These are phyloP conservation scores for Epinotia bilunana DNA, from an alignment of 2,888 invertebrate genomes.

Conservation along the genomic window DNA sequence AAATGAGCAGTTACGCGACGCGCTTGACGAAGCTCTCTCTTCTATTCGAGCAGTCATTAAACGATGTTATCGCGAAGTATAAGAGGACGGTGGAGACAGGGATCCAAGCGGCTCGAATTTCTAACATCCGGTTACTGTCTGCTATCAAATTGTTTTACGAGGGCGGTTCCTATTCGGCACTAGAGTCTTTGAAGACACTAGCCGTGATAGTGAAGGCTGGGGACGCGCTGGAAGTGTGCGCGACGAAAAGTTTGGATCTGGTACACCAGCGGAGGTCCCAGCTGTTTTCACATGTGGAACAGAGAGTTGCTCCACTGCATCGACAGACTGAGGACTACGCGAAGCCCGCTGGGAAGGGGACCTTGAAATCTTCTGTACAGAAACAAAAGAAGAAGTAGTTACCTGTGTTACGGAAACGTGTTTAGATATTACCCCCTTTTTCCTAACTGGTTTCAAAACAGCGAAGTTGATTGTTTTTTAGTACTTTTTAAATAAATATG, in stretches of 20 bases:
- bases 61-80: constrained; percentile 54
- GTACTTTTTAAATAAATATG: neutral
- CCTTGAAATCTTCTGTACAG: neutral
- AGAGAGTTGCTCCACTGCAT: constrained; percentile 3
- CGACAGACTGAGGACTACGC: neutral
- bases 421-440: neutral
- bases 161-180: constrained; percentile 65
- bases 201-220: constrained; percentile 58
- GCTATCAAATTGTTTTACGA: constrained; percentile 65
- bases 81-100: constrained; percentile 59
- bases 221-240: constrained; percentile 66
- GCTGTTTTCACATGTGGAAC: constrained; percentile 50
- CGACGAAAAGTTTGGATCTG: constrained; percentile 55
- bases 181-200: constrained; percentile 63
- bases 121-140: constrained; percentile 67
- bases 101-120: constrained; percentile 70
- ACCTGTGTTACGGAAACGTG: neutral
- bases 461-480: neutral
- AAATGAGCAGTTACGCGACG: constrained; percentile 67
- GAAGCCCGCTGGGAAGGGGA: neutral
- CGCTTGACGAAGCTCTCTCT: constrained; percentile 64
- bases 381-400: constrained; percentile 1
- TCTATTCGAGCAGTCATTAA: constrained; percentile 66
- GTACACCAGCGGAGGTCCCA: constrained; percentile 60
- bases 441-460: neutral